These are phyloP conservation scores for Aspiorhynchus laticeps DNA, from an alignment of 2,113 vertebrate genomes.

Conservation along the genomic window DNA sequence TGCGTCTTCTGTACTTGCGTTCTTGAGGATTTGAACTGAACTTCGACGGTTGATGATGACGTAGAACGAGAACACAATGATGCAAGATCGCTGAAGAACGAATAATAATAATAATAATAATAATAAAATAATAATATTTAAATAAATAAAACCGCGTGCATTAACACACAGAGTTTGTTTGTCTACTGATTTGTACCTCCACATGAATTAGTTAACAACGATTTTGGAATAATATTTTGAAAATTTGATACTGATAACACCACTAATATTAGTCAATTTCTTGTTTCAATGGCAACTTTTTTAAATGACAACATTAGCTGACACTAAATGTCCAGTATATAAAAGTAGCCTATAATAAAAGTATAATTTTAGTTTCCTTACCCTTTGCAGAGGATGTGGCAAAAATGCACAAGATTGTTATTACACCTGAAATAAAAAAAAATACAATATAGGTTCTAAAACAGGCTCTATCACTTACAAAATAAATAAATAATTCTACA, in stretches of 20 bases:
- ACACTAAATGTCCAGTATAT: not conserved
- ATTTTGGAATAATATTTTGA: no score
- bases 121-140: no score
- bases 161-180: no score
- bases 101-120: no score
- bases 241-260: no score
- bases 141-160: not conserved
- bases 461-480: no score
- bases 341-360: not conserved
- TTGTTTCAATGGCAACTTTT: not conserved
- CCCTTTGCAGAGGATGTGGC: not conserved
- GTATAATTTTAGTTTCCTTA: not conserved
- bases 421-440: not conserved
- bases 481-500: not conserved
- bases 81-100: no score
- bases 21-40: no score
- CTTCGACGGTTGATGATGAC: no score
- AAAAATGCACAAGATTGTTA: not conserved
- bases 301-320: not conserved
- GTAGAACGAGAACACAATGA: no score
- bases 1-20: no score
- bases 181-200: not conserved
- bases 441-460: not conserved
- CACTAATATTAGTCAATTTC: not conserved
- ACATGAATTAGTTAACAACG: no score